Evolutionary conservation across 2,888 invertebrate species (phyloP), one percentile per base, ranked within the genome.

Genomic region (Ochropacha duplaris): DNA sequence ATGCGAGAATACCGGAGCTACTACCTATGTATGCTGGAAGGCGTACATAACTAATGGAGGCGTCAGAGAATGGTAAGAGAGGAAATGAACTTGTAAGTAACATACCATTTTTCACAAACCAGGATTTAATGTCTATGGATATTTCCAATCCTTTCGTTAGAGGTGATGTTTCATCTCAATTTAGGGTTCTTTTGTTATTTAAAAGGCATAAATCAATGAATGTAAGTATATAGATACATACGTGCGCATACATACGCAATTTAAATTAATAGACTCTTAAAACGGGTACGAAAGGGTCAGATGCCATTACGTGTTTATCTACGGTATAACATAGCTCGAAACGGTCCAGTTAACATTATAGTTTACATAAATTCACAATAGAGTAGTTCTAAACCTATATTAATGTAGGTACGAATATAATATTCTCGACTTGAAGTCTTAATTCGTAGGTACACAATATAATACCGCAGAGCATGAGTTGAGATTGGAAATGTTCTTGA

Each of bases 71-170:
- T 56, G 56, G 49, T 49, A 3, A 5, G 26, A 36, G 26, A 26
- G 52, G 36, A 56, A 56, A 59, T 59, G n/a, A 57, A 59, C 24
- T 50, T 56, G 55, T 54, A 54, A 34, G 49, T 34, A 49, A 28
- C 34, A 28, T 39, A 57, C 28, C 50, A 54, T 50, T 54, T 19
- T 36, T 36, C 34, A 34, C 14, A 34, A 14, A 34, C 34, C 34
- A 34, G 12, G 12, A 34, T 39, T n/a, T 39, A 39, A 39, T 39
- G 39, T 6, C 16, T n/a, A n/a, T n/a, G 4, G 39, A 39, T 16
- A 39, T 3, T 14, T 39, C 16, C 39, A 6, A 16, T 39, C 16
- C 36, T 36, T n/a, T 11, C 6, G 14, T 36, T 12, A 31, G 31
- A 31, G 36, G n/a, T 36, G 36, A 14, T 34, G 14, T n/a, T n/a